Conservation (phyloP, 30 jellyfish, hydroid and myxozoan genomes). For the Aurelia aurita complex sp. Pacific region DNA sequence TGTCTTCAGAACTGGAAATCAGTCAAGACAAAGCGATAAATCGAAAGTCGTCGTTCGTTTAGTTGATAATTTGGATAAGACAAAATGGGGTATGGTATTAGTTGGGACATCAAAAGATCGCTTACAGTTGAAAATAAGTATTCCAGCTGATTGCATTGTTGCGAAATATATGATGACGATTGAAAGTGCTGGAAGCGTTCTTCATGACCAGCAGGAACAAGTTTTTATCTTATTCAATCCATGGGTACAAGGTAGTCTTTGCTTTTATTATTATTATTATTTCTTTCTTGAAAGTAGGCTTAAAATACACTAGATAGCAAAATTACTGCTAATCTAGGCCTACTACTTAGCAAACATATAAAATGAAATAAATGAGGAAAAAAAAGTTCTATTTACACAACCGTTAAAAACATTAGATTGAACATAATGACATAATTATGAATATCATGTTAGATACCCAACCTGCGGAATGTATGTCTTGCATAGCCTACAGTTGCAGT, state of each 20-base stretch:
- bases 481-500: too few relatives aligned
- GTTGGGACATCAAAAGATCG: constrained; percentile 39
- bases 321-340: too few relatives aligned
- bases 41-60: constrained; percentile 49
- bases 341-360: neutral
- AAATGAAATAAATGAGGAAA: too few relatives aligned
- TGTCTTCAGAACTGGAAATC: constrained; percentile 65
- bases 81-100: constrained; percentile 73
- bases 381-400: too few relatives aligned
- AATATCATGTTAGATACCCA: too few relatives aligned
- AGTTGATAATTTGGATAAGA: constrained; percentile 56
- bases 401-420: too few relatives aligned
- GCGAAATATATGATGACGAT: constrained; percentile 59
- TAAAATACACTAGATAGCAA: neutral
- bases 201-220: constrained; percentile 46
- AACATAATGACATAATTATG: too few relatives aligned
- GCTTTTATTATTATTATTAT: neutral
- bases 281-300: too few relatives aligned
- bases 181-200: constrained; percentile 52
- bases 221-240: constrained; percentile 78
- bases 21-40: constrained; percentile 72
- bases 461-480: too few relatives aligned
- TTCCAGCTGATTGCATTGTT: constrained; percentile 74
- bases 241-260: constrained; percentile 79
- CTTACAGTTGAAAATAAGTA: constrained; percentile 72